Evolutionary conservation across 2,797 vertebrate genomes (phyloP).

Genomic region (Scyliorhinus canicula): DNA sequence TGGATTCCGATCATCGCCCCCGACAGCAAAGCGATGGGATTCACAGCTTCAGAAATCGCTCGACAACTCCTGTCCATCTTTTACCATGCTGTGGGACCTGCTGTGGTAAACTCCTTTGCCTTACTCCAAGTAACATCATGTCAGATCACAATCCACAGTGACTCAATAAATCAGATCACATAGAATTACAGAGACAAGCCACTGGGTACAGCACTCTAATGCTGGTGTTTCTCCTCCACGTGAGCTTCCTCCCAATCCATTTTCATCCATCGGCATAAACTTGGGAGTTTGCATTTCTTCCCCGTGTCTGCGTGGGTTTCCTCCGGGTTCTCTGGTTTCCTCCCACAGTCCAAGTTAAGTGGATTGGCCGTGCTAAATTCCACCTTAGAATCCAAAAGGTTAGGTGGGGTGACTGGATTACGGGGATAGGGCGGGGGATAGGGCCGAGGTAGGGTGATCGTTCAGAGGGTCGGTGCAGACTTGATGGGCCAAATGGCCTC

Average conservation of each 20-base stretch:
- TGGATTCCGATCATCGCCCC: neutral
- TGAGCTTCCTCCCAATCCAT: neutral
- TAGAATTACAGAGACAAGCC: neutral
- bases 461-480: no score
- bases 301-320: no score
- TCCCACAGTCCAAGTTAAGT: no score
- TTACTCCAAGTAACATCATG: neutral
- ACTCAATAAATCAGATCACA: neutral
- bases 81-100: neutral
- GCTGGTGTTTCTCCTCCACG: neutral
- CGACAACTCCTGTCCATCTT: neutral
- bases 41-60: neutral
- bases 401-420: no score
- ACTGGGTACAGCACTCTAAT: neutral
- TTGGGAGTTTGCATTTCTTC: no score
- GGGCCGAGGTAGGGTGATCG: no score
- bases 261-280: neutral
- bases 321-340: no score
- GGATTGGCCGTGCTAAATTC: no score
- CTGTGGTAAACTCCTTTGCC: no score
- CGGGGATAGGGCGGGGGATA: no score
- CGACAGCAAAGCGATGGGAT: neutral
- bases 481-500: no score
- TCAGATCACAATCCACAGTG: neutral
- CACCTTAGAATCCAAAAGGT: no score